phyloP scores from a whole-genome alignment of 2,797 vertebrate genomes.

The Phrynocephalus forsythii region DNA sequence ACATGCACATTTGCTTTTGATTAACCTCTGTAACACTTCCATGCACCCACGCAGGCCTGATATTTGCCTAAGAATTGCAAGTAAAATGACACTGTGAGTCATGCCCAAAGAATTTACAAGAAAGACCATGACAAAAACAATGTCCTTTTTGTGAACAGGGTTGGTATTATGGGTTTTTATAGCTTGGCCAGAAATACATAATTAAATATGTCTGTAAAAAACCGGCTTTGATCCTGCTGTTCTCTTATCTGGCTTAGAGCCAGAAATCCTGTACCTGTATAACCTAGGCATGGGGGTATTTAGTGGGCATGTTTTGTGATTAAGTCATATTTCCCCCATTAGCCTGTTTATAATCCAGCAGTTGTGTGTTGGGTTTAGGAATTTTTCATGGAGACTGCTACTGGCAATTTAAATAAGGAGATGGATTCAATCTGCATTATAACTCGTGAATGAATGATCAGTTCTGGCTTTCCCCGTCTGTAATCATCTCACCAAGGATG shows the following conservation, averaged over 20 bases:
- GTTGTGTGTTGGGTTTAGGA: background rate
- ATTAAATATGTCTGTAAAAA: conserved; percentile 74
- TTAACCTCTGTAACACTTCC: conserved; percentile 71
- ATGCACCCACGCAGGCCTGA: conserved; percentile 69
- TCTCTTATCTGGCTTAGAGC: conserved; percentile 59
- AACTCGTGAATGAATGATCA: background rate
- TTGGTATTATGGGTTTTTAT: conserved; percentile 71
- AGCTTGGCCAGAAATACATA: conserved; percentile 74
- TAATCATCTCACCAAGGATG: background rate
- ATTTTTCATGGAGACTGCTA: conserved; percentile 17
- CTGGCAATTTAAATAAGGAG: background rate
- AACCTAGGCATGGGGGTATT: background rate
- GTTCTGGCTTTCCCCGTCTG: background rate
- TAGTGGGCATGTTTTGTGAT: conserved; percentile 55
- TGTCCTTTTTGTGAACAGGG: conserved; percentile 73
- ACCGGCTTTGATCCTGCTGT: conserved; percentile 71
- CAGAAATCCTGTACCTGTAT: conserved; percentile 65
- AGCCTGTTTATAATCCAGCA: conserved; percentile 46
- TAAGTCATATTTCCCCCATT: conserved; percentile 51
- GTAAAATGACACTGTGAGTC: conserved; percentile 76
- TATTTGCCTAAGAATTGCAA: conserved; percentile 72
- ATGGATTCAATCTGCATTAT: background rate
- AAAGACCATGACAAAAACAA: conserved; percentile 75
- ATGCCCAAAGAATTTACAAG: conserved; percentile 75
- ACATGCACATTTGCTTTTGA: conserved; percentile 74